Evolutionary conservation across 23 tunicate species (phyloP).

Genomic region (Clavelina lepadiformis): DNA sequence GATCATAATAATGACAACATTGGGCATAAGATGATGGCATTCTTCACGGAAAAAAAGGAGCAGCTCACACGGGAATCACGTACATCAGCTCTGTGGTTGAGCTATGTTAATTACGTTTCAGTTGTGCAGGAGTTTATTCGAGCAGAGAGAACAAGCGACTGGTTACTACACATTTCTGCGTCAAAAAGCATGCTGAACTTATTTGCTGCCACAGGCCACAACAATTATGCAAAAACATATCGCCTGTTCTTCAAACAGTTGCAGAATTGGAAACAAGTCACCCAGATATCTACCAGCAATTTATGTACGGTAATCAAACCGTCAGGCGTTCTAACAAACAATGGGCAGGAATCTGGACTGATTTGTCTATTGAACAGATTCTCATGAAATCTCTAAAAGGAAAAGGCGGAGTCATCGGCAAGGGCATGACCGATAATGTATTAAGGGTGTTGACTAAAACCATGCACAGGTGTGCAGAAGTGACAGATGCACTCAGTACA

Average conservation of each 20-base stretch:
- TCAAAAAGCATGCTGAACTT: background rate
- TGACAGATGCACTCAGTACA: no score
- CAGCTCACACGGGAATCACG: no score
- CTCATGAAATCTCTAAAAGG: conserved; percentile 5
- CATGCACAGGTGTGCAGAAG: no score
- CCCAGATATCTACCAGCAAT: background rate
- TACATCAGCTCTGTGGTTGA: conserved; percentile 10
- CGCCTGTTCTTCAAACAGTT: conserved; percentile 5
- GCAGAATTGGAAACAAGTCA: background rate
- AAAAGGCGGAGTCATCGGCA: conserved; percentile 5
- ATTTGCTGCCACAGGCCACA: conserved; percentile 9
- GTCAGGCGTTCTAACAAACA: conserved; percentile 3
- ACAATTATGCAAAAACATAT: conserved; percentile 3
- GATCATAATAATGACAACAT: no score
- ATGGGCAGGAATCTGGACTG: conserved; percentile 17
- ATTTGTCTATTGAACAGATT: conserved; percentile 10
- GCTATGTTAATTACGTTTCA: background rate
- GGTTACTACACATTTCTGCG: background rate
- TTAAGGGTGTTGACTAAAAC: no score
- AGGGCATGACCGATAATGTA: conserved; percentile 12
- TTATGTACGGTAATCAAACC: conserved; percentile 1
- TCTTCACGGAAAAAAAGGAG: no score
- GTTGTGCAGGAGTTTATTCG: conserved; percentile 3
- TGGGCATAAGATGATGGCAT: no score
- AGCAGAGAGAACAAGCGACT: conserved; percentile 6